These are phyloP conservation scores for Panorpa germanica DNA, from an alignment of 2,888 invertebrate species.

Conservation along the genomic window DNA sequence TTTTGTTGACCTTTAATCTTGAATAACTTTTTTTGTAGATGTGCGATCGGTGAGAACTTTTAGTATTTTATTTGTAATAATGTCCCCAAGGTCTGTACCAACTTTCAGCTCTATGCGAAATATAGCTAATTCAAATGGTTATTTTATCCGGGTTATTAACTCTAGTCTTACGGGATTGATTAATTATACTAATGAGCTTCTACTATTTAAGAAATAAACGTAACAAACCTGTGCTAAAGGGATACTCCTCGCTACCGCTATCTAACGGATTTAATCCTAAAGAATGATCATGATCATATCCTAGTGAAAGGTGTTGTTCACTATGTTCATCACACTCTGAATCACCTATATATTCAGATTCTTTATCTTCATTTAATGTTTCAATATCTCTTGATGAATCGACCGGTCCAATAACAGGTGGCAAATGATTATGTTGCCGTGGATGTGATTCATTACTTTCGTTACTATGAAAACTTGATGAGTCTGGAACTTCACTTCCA, in stretches of 20 bases:
- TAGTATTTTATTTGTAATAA: no score
- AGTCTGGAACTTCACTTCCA: slow-evolving; percentile 78
- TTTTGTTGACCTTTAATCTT: no score
- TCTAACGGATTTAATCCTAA: slow-evolving; percentile 38
- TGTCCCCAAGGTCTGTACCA: no score
- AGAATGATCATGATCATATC: slow-evolving; percentile 30
- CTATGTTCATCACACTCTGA: slow-evolving; percentile 44
- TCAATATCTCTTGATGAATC: slow-evolving; percentile 43
- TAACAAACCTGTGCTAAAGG: slow-evolving; percentile 33
- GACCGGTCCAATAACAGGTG: slow-evolving; percentile 28
- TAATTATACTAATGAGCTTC: no score
- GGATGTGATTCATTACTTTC: slow-evolving; percentile 56
- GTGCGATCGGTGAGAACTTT: no score
- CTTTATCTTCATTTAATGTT: slow-evolving; percentile 46
- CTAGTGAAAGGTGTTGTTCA: slow-evolving; percentile 33
- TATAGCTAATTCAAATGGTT: no score
- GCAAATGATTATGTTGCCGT: slow-evolving; percentile 13
- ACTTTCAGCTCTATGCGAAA: no score
- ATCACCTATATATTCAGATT: slow-evolving; percentile 47
- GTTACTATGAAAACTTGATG: slow-evolving; percentile 67
- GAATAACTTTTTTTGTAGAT: no score
- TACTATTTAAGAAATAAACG: no score
- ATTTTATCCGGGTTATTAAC: no score
- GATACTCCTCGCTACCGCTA: slow-evolving; percentile 41
- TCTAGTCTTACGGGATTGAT: no score